Base-by-base conservation (phyloP, 2,797 vertebrate genomes). In the Chelon labrosus region DNA sequence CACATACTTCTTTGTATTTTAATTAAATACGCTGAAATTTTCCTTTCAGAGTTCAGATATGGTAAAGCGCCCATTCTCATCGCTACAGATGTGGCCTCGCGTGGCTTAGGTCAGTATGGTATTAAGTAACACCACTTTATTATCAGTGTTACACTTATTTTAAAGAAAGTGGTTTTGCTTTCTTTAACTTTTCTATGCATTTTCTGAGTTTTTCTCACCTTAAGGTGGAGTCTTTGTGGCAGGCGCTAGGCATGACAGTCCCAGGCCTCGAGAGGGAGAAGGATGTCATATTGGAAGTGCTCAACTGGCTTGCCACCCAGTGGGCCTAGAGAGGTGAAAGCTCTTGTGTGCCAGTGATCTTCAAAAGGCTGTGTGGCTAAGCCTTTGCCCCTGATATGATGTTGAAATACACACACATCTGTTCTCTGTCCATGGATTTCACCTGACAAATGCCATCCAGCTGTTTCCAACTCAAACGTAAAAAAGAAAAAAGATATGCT, bases 201-300 rank as follows among this genome's bases (percentile, higher is more conserved):
- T 99, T 96, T 97, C 96, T 97, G 97, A 98, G 97, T 98, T 97
- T 96, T 95, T 97, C 97, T 98, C 96, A 98, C 96, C 97, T 98
- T 96, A 99, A 98, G 98, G 98, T 98, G 97, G 95, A 97, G 97
- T 98, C 97, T 98, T 97, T 98, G 97, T 98, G 98, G 97, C 98
- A 98, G 97, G 97, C 96, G 95, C 97, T 99, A 98, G 98, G 98
- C 98, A 99, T 99, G 98, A 99, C 97, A 98, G 95, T 96, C 96
- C 96, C 97, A 98, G 97, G 97, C 97, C 96, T 97, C 96, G 96
- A 98, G 94, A 94, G 97, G 96, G 97, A 97, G 97, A 97, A 96
- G 97, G 97, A 98, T 96, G 96, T 97, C 96, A 93, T 98, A 97
- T 96, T 97, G 96, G 96, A 97, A 96, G 68, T 96, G 96, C 96